These are phyloP conservation scores for Mesorhabditis spiculigera DNA, from an alignment of 2,888 invertebrate species.

Conservation along the genomic window DNA sequence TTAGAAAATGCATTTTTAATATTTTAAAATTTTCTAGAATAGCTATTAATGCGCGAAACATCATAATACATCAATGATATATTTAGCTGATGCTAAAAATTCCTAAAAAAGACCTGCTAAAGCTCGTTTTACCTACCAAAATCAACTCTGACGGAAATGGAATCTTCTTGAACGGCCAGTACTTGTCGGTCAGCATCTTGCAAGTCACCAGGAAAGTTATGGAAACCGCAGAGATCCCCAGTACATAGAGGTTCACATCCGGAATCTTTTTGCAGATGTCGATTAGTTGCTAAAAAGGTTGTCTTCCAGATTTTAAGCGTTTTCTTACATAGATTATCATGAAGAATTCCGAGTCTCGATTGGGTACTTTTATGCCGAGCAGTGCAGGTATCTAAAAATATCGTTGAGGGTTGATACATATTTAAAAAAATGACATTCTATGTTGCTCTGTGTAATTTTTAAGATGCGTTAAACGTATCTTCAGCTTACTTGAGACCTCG, in stretches of 20 bases:
- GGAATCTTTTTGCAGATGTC: conserved; percentile 20
- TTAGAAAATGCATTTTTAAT: background rate
- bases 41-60: background rate
- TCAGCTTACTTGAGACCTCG: conserved; percentile 59
- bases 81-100: no score
- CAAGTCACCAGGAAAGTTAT: conserved; percentile 17
- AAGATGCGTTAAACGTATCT: background rate
- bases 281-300: conserved; percentile 17
- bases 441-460: background rate
- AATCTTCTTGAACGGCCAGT: conserved; percentile 14
- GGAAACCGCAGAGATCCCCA: conserved; percentile 18
- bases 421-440: no score
- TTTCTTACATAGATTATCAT: conserved; percentile 24
- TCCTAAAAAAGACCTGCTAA: no score
- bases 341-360: conserved; percentile 16
- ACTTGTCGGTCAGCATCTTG: conserved; percentile 22
- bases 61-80: no score
- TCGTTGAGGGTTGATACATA: background rate
- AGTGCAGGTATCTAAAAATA: conserved; percentile 17
- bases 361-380: conserved; percentile 16
- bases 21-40: background rate
- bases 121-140: conserved; percentile 26
- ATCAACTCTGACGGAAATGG: conserved; percentile 46
- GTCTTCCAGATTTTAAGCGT: background rate
- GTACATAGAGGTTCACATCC: conserved; percentile 24